Evolutionary conservation across 2,113 vertebrate genomes (phyloP).

Genomic region (Mastomys coucha): DNA sequence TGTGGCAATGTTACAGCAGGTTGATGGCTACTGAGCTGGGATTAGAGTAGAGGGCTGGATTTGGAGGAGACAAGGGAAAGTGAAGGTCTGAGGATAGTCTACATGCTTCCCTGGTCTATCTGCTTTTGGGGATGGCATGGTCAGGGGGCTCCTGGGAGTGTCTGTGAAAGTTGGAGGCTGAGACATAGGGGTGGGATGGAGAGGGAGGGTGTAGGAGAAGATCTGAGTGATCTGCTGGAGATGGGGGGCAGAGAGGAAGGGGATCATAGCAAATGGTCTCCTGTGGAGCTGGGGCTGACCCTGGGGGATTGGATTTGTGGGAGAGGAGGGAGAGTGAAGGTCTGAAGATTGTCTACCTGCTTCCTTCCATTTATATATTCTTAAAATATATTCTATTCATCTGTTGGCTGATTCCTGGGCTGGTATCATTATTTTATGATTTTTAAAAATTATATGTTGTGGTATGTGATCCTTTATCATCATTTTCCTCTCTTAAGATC

Average conservation of each 20-base stretch:
- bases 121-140: neutral
- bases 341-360: neutral
- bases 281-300: neutral
- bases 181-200: neutral
- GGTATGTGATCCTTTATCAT: neutral
- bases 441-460: neutral
- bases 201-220: neutral
- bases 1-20: neutral
- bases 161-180: neutral
- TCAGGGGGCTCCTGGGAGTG: neutral
- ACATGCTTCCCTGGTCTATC: neutral
- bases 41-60: neutral
- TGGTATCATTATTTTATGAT: neutral
- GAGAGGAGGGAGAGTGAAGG: neutral
- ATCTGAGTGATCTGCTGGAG: neutral
- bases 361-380: neutral
- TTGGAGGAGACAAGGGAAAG: neutral
- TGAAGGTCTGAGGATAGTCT: neutral
- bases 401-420: neutral
- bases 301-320: neutral
- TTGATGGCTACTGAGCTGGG: neutral
- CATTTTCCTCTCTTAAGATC: conserved; percentile 6
- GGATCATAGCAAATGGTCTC: neutral
- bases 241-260: neutral
- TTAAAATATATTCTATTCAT: neutral